Evolutionary conservation across 2,888 invertebrate genomes (phyloP).

Genomic region (Dasysyrphus albostriatus): DNA sequence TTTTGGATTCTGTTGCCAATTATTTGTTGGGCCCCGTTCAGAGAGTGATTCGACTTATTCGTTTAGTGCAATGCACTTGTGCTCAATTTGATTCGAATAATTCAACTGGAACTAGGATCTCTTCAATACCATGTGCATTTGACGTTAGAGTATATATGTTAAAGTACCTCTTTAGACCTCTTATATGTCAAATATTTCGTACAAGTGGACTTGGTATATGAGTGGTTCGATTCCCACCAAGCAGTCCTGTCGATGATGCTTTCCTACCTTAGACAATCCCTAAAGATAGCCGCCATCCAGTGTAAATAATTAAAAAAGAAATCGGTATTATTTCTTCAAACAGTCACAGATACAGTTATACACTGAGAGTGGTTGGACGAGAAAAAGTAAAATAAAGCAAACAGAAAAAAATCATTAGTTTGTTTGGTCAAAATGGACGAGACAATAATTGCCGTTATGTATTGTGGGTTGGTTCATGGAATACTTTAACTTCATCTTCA

Average conservation of each 20-base stretch:
- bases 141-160: constrained; percentile 34
- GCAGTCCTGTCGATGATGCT: constrained; percentile 29
- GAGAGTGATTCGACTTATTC: constrained; percentile 15
- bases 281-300: not conserved
- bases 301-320: constrained; percentile 42
- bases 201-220: not conserved
- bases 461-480: not conserved
- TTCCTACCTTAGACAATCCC: not conserved
- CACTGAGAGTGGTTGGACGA: not conserved
- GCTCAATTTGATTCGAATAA: not conserved
- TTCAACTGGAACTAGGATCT: not conserved
- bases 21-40: not conserved
- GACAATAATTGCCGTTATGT: not conserved
- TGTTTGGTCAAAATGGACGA: constrained; percentile 31
- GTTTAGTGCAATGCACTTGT: constrained; percentile 35
- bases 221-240: not conserved
- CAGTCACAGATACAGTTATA: not conserved
- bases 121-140: constrained; percentile 43
- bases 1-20: constrained; percentile 35
- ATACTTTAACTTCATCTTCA: constrained; percentile 19
- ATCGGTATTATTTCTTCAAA: constrained; percentile 50
- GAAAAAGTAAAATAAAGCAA: constrained; percentile 14
- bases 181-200: constrained; percentile 45
- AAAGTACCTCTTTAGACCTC: constrained; percentile 40
- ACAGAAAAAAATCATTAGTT: constrained; percentile 24